Percentiles rank a stretch among this genome's conserved stretches.
phyloP scores from a whole-genome alignment of 2,113 vertebrate genomes.

The Hiodon alosoides region DNA sequence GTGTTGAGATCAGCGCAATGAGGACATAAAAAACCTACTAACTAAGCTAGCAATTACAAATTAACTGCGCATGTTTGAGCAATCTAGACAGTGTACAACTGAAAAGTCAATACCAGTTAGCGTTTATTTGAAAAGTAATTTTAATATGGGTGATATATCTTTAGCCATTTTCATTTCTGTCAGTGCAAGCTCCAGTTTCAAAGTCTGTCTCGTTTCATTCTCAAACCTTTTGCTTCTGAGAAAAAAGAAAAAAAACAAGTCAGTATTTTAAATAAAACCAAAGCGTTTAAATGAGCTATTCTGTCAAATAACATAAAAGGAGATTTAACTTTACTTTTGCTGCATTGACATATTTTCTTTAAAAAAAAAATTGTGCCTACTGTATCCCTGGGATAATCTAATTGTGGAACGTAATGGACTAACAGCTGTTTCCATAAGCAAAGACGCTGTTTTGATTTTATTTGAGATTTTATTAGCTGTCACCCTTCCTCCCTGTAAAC shows the following conservation, averaged over 20 bases:
- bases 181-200: neutral
- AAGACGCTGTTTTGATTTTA: neutral
- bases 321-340: neutral
- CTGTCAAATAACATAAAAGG: neutral
- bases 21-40: slow-evolving; percentile 25
- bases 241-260: neutral
- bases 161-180: slow-evolving; percentile 1
- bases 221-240: neutral
- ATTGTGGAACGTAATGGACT: neutral
- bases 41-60: slow-evolving; percentile 16
- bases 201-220: neutral
- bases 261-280: neutral
- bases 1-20: neutral
- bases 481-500: slow-evolving; percentile 47
- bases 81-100: slow-evolving; percentile 14
- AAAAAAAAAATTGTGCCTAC: too few species aligned
- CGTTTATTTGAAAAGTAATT: neutral
- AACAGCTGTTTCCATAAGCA: neutral
- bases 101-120: neutral
- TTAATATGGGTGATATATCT: neutral
- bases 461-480: neutral
- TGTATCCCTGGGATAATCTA: neutral
- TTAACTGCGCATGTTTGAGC: slow-evolving; percentile 23
- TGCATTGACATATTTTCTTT: neutral
- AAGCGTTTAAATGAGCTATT: neutral